Conservation (phyloP, 1,140 invertebrate species). For the Pachyrhynchus sulphureomaculatus region DNA sequence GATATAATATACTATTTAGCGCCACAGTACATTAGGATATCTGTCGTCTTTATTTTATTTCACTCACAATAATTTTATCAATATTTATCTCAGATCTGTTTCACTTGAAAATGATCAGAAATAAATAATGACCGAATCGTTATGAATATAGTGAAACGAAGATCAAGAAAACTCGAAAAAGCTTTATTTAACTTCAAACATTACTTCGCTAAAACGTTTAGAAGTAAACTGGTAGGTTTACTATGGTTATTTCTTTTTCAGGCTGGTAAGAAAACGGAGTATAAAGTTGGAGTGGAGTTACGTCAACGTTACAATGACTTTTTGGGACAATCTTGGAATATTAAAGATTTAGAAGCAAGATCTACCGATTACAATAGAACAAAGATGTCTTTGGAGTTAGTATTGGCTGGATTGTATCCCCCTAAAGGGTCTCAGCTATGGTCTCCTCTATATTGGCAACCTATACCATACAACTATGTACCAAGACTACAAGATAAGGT, state of each 20-base stretch:
- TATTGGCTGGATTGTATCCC: conserved; percentile 83
- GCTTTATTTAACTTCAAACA: too few relatives aligned
- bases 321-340: conserved; percentile 59
- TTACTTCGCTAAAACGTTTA: too few relatives aligned
- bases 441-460: conserved; percentile 67
- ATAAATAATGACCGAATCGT: too few relatives aligned
- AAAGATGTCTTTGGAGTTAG: conserved; percentile 62
- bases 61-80: too few relatives aligned
- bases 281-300: conserved; percentile 61
- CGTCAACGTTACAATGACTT: conserved; percentile 62
- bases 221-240: too few relatives aligned
- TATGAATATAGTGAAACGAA: too few relatives aligned
- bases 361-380: conserved; percentile 55
- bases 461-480: conserved; percentile 68
- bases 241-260: background rate
- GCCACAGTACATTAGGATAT: too few relatives aligned
- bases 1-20: too few relatives aligned
- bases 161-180: too few relatives aligned
- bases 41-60: too few relatives aligned
- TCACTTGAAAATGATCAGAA: too few relatives aligned
- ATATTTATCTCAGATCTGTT: too few relatives aligned
- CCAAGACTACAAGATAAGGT: conserved; percentile 19
- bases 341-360: conserved; percentile 37
- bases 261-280: conserved; percentile 52
- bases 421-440: conserved; percentile 50